A percentile compares a stretch with the other conserved stretches of the same genome.
These are phyloP conservation scores for Tipula helvola DNA, from an alignment of 2,888 invertebrate species.

Conservation along the genomic window DNA sequence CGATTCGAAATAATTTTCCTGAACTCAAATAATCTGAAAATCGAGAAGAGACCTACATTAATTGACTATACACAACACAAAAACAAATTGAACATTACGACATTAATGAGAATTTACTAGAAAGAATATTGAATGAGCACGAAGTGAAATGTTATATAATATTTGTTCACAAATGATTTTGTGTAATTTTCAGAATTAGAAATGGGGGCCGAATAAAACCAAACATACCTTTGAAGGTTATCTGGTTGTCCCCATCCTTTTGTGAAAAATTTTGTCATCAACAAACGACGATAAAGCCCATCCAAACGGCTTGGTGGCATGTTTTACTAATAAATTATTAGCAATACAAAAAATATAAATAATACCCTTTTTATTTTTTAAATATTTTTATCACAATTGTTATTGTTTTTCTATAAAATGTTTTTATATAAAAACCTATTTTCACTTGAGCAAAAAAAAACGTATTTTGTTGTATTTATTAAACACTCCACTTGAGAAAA, in stretches of 20 bases:
- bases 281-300: conserved; percentile 70
- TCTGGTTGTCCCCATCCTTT: conserved; percentile 96
- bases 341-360: neutral
- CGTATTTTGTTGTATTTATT: neutral
- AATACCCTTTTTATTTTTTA: neutral
- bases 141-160: neutral
- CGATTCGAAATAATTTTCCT: conserved; percentile 76
- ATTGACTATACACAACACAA: neutral
- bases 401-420: neutral
- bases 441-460: neutral
- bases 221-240: conserved; percentile 63
- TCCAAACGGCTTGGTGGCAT: conserved; percentile 57
- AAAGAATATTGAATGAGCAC: neutral
- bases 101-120: neutral
- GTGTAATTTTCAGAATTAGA: neutral
- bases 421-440: neutral
- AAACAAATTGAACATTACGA: neutral
- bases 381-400: neutral
- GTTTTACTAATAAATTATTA: neutral
- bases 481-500: neutral
- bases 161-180: neutral
- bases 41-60: conserved; percentile 14
- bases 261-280: conserved; percentile 83
- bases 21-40: conserved; percentile 79
- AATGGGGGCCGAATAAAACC: neutral